Conservation (phyloP, 23 tunicate genomes). For the Styela clava region DNA sequence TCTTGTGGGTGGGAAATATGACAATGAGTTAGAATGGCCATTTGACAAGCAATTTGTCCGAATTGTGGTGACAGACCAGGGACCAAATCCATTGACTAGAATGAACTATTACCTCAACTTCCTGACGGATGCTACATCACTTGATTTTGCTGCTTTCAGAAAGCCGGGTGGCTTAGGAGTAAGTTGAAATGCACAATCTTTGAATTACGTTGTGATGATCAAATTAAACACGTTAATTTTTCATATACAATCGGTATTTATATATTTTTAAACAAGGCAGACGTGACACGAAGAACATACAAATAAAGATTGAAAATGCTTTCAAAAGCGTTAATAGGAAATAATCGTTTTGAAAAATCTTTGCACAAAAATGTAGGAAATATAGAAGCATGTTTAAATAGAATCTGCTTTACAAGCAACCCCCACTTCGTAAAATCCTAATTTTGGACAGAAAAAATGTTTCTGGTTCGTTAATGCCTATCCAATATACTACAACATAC, state of each 20-base stretch:
- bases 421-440: too few relatives aligned
- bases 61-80: conserved; percentile 75
- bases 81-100: conserved; percentile 54
- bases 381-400: too few relatives aligned
- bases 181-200: neutral
- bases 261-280: too few relatives aligned
- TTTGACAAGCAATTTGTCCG: conserved; percentile 57
- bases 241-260: too few relatives aligned
- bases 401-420: too few relatives aligned
- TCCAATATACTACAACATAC: neutral
- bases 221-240: too few relatives aligned
- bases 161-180: conserved; percentile 29
- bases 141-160: conserved; percentile 39
- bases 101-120: conserved; percentile 51
- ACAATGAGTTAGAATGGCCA: conserved; percentile 73
- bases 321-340: neutral
- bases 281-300: neutral
- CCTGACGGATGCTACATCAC: conserved; percentile 37
- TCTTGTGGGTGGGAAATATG: conserved; percentile 55
- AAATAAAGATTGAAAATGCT: neutral
- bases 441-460: too few relatives aligned
- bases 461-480: too few relatives aligned
- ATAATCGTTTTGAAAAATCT: too few relatives aligned
- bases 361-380: too few relatives aligned
- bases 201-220: neutral